Base-by-base conservation (phyloP, 2,113 vertebrate genomes). In the Octodon degus region DNA sequence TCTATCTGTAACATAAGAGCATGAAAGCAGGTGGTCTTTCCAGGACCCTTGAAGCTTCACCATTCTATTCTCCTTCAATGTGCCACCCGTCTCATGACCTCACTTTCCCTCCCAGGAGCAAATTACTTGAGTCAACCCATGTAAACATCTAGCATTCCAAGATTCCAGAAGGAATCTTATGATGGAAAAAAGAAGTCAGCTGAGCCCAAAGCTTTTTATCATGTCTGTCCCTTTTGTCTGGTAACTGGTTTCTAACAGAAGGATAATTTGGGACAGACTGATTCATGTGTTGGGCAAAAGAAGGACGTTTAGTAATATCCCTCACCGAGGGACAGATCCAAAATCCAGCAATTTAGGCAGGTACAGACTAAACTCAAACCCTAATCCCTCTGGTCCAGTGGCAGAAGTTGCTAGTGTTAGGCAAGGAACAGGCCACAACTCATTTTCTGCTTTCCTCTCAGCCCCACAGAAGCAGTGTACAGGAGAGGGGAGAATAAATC, bases 141-240 rank as follows among this genome's bases (percentile, higher is more conserved):
- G 50, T 80, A 76, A 95, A 91, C 14, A 89, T 3, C 53, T 68
- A 92, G 20, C 53, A 86, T 87, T 91, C 80, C 27, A 95, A 77
- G 34, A 95, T 93, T 98, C n/a, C 67, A 50, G 13, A 95, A 67
- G 85, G 25, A 93, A 81, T 65, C 76, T 90, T 50, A 88, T 79
- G 27, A 24, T 91, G 60, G 70, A 81, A 89, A 79, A 40, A 95
- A 79, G 34, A 70, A 89, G 27, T 88, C 34, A 89, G 30, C 47
- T 93, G 72, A 96, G 53, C 47, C 63, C 58, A 68, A 89, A 12
- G 62, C 72, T 74, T 20, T 91, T 93, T 81, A 76, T 30, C 67
- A 85, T 92, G 68, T 89, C 63, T 92, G 84, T 13, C 27, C n/a
- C 17, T 53, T 95, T 93, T 77, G 34, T 63, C 50, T 62, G 74